Base-by-base conservation (phyloP, 2,888 invertebrate genomes). In the Coelinius sp. region DNA sequence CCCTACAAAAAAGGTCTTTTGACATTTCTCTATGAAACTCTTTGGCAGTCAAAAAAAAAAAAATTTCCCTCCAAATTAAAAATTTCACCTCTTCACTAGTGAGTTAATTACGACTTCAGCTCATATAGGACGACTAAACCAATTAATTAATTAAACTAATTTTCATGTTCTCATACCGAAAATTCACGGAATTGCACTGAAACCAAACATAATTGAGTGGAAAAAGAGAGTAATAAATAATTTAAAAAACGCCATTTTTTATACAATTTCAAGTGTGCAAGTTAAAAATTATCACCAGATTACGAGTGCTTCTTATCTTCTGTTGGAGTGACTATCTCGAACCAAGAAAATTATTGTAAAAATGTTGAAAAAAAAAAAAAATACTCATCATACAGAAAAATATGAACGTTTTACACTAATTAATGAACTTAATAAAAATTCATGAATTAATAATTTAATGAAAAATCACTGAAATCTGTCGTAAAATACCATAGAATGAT, bases 321-420 rank as follows among this genome's bases (percentile, higher is more conserved):
- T 17, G 59, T 59, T 59, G 31, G 59, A 25, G 3, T 59, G 59
- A 14, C 3, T 59, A 14, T 31, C 35, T 17, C 38, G 41, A 24
- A 59, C 17, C 35, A 17, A n/a, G n/a, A 14, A 20, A 38, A 63
- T 63, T 44, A 74, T 71, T 68, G 68, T 67, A 70, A 68, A 70
- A 65, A 52, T 46, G 20, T 49, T 20, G 20, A 49, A 70, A 68
- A 20, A 73, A 73, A 52, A 69, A 63, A 67, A 59, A 17, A 35
- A 53, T 0, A 44, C 24, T 52, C 24, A 27, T 67, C 31, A 68
- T 70, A 70, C 68, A 73, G 63, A 62, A 67, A 67, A 67, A 67
- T 70, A 74, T 75, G 73, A 68, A 77, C 73, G 77, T 78, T 77
- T 77, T 77, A 77, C 77, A 76, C 77, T 63, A 63, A 27, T 27